Conservation (phyloP, 2,113 vertebrate species). For the Centropristis striata region DNA sequence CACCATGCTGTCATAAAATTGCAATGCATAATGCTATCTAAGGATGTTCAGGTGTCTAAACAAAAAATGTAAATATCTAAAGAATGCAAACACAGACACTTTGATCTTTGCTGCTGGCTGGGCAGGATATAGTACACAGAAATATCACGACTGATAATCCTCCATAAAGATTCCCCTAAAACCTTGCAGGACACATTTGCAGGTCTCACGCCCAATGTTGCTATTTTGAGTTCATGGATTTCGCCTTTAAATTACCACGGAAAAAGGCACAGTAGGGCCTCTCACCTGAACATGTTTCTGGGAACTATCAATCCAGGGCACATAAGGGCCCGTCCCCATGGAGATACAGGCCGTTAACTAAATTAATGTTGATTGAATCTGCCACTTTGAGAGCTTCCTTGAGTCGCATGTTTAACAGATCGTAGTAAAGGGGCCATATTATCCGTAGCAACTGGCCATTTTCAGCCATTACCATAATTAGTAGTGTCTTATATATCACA, state of each 20-base stretch:
- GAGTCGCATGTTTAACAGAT: constrained; percentile 54
- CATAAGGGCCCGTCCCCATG: constrained; percentile 60
- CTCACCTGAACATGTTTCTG: constrained; percentile 69
- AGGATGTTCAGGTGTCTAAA: background rate
- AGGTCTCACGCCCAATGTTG: background rate
- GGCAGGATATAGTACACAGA: background rate
- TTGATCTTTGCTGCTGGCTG: background rate
- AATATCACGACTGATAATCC: constrained; percentile 2
- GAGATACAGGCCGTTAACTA: constrained; percentile 73
- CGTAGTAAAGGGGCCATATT: constrained; percentile 32
- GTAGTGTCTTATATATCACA: constrained; percentile 2
- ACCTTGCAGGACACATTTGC: background rate
- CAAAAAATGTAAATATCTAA: background rate
- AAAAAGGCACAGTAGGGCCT: constrained; percentile 15
- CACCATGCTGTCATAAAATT: background rate
- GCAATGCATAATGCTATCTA: background rate
- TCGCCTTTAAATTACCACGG: constrained; percentile 5
- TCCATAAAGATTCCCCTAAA: background rate
- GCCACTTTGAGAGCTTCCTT: constrained; percentile 68
- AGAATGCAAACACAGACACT: background rate
- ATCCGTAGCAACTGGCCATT: background rate
- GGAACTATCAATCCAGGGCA: constrained; percentile 66
- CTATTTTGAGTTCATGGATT: background rate
- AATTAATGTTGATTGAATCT: constrained; percentile 78
- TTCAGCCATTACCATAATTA: constrained; percentile 27